These are phyloP conservation scores for Arvicanthis niloticus DNA, from an alignment of 2,113 vertebrate genomes.

Conservation along the genomic window DNA sequence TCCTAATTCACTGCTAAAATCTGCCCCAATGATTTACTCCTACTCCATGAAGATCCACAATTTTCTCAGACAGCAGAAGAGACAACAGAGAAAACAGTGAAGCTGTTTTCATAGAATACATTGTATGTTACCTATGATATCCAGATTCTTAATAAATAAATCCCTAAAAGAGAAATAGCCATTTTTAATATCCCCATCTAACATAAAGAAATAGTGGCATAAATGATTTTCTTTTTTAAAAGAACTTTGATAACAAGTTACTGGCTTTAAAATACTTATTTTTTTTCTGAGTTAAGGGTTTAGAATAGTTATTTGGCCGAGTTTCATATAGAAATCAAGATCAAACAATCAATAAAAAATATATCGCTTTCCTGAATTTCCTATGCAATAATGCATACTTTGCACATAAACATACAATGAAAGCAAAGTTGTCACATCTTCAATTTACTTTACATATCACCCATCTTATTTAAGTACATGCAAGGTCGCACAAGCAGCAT, in stretches of 20 bases:
- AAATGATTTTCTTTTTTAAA: neutral
- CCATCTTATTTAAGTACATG: conserved; percentile 44
- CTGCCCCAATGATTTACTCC: neutral
- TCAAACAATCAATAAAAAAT: conserved; percentile 13
- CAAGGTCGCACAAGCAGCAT: neutral
- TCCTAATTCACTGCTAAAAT: neutral
- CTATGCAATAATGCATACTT: neutral
- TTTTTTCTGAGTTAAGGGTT: conserved; percentile 27
- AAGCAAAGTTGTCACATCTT: neutral
- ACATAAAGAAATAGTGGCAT: neutral
- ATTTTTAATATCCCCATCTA: neutral
- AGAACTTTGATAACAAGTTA: neutral
- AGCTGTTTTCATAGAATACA: neutral
- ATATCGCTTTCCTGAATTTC: neutral
- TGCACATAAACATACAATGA: neutral
- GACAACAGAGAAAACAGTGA: neutral
- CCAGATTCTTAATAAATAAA: neutral
- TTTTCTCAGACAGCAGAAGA: neutral
- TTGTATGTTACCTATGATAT: neutral
- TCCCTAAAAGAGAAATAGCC: neutral
- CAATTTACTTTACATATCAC: neutral
- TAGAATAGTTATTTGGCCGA: neutral
- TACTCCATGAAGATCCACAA: neutral
- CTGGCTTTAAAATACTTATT: conserved; percentile 1
- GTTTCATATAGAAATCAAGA: neutral